Conservation (phyloP, 37 sponge, comb jelly and placozoan genomes). For the Oopsacas minuta region DNA sequence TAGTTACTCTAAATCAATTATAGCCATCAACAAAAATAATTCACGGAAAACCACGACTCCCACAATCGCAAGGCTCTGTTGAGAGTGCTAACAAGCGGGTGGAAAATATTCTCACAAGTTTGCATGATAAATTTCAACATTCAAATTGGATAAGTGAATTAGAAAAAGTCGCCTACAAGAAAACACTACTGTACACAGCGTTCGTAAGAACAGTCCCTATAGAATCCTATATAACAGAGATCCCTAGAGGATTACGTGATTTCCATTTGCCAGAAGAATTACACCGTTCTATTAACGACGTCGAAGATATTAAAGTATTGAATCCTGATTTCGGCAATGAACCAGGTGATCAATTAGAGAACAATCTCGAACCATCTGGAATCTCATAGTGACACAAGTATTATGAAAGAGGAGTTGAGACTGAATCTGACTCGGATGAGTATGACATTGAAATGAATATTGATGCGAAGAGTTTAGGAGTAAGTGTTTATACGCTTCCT, state of each 20-base stretch:
- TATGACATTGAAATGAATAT: not conserved
- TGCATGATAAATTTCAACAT: conserved; percentile 3
- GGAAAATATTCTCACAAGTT: too few relatives aligned
- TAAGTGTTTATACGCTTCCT: not conserved
- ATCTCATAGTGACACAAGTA: not conserved
- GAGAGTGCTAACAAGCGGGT: too few relatives aligned
- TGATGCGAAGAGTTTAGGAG: not conserved
- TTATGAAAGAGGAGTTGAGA: not conserved
- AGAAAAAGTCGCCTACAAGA: not conserved
- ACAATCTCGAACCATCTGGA: not conserved
- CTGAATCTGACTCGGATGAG: not conserved
- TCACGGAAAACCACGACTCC: not conserved
- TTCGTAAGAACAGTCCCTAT: not conserved
- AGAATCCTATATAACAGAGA: not conserved
- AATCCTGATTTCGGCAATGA: not conserved
- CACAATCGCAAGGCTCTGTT: too few relatives aligned
- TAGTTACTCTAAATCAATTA: too few relatives aligned
- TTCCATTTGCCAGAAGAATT: not conserved
- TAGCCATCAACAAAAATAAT: conserved; percentile 15
- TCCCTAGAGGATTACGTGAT: not conserved
- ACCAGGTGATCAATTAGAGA: too few relatives aligned
- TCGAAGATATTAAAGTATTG: not conserved
- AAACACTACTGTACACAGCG: not conserved
- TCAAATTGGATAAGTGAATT: conserved; percentile 17
- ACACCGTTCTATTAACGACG: not conserved